Evolutionary conservation across 1,140 invertebrate species (phyloP).

Genomic region (Limonius californicus): DNA sequence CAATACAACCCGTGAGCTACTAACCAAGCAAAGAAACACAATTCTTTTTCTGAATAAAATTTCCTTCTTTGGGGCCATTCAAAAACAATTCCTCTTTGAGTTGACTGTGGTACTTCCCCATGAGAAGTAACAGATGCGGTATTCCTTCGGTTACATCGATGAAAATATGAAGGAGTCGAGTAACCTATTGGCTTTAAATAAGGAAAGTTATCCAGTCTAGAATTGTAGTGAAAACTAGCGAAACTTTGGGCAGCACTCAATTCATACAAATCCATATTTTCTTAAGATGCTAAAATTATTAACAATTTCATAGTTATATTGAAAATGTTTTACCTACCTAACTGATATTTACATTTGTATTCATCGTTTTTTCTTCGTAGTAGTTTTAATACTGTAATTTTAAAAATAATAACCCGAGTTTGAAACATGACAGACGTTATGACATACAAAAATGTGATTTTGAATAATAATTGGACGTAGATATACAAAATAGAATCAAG

Average conservation of each 20-base stretch:
- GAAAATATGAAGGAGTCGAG: background rate
- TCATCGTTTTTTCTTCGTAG: no score
- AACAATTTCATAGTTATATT: background rate
- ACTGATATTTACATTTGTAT: no score
- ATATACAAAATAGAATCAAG: no score
- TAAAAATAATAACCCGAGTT: no score
- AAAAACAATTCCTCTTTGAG: conserved; percentile 37
- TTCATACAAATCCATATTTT: background rate
- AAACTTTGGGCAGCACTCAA: background rate
- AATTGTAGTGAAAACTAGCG: background rate
- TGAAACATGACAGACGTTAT: no score
- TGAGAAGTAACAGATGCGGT: background rate
- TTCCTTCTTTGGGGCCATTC: conserved; percentile 36
- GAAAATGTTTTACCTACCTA: no score
- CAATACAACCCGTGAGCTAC: conserved; percentile 38
- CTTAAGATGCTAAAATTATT: background rate
- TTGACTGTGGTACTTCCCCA: background rate
- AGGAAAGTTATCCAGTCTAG: background rate
- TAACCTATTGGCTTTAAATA: background rate
- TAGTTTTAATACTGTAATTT: no score
- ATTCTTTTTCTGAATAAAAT: conserved; percentile 32
- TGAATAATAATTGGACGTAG: no score
- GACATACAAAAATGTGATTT: no score
- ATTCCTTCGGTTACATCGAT: background rate
- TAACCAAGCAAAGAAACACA: conserved; percentile 31